Conservation (phyloP, 2,797 vertebrate genomes). For the Crossoptilon crossoptilon region DNA sequence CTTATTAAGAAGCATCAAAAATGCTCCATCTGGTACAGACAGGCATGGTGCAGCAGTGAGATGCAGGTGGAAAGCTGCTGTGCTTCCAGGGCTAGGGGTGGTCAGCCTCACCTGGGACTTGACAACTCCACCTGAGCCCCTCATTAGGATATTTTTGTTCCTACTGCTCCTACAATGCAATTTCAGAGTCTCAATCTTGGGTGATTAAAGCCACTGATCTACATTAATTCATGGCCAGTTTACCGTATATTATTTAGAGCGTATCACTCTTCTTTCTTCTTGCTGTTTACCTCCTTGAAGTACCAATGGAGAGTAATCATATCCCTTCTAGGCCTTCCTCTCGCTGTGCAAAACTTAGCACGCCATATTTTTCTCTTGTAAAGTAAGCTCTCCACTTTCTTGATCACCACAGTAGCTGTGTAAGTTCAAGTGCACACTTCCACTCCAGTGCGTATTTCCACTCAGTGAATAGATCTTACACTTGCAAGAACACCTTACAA, state of each 20-base stretch:
- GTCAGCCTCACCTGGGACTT: not conserved
- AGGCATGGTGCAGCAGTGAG: not conserved
- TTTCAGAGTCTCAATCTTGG: not conserved
- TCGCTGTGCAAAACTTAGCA: not conserved
- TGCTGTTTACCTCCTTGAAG: not conserved
- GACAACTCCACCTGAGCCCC: not conserved
- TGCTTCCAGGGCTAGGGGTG: not conserved
- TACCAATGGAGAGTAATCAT: not conserved
- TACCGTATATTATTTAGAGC: not conserved
- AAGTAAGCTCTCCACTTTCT: not conserved
- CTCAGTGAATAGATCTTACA: not conserved
- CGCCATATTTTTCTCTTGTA: not conserved
- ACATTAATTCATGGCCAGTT: not conserved
- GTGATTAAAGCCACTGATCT: not conserved
- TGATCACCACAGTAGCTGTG: not conserved
- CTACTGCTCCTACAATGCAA: not conserved
- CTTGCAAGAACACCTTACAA: not conserved
- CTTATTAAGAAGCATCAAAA: conserved; percentile 31
- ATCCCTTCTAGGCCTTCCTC: not conserved
- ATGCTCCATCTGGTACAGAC: not conserved
- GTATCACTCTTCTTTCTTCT: not conserved
- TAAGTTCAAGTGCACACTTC: not conserved
- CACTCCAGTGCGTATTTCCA: not conserved
- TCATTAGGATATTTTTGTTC: not conserved
- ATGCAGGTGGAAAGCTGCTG: not conserved